phyloP scores from a whole-genome alignment of 1,140 invertebrate species.

The Armadillidium nasatum region DNA sequence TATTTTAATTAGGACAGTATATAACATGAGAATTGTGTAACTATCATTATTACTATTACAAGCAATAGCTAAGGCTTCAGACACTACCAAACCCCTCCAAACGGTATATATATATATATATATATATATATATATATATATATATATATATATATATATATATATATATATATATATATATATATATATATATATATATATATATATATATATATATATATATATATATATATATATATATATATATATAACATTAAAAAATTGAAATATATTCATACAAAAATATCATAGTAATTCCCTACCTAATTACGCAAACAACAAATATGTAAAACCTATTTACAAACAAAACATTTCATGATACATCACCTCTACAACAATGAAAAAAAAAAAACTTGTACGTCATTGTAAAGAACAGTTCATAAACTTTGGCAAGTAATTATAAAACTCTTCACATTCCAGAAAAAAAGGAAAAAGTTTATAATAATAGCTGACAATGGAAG shows the following conservation, averaged over 20 bases:
- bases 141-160: neutral
- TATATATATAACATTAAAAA: neutral
- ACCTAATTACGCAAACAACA: constrained; percentile 1
- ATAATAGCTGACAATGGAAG: neutral
- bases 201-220: neutral
- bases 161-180: neutral
- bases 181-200: neutral
- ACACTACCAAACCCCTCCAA: neutral
- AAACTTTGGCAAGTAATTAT: constrained; percentile 3
- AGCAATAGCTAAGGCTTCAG: neutral
- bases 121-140: neutral
- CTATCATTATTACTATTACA: constrained; percentile 5
- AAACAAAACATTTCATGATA: neutral
- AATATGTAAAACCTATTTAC: constrained; percentile 4
- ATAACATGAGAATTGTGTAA: neutral
- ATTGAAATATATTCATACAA: neutral
- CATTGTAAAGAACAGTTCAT: neutral
- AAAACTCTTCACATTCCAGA: neutral
- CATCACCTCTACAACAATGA: neutral
- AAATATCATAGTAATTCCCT: constrained; percentile 6
- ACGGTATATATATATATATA: neutral
- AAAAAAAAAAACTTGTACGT: neutral
- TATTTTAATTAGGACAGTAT: neutral
- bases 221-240: neutral
- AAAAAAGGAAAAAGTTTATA: neutral